A percentile compares a stretch with the other conserved stretches of the same genome.
Evolutionary conservation across 2,797 vertebrate species (phyloP).

Genomic region (Triplophysa bombifrons): DNA sequence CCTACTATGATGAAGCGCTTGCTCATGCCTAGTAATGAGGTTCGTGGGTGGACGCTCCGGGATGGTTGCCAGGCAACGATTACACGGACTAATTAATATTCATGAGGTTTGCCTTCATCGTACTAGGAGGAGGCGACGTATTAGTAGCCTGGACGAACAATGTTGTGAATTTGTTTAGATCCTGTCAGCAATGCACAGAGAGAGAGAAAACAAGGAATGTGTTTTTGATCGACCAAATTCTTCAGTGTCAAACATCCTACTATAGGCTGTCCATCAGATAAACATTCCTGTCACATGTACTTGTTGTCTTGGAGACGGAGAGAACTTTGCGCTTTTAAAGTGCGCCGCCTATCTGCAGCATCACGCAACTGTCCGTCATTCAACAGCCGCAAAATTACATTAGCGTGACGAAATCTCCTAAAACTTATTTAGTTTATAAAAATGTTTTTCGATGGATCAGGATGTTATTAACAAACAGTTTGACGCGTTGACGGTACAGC

Average conservation of each 20-base stretch:
- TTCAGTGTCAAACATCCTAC: neutral
- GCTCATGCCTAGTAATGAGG: constrained; percentile 9
- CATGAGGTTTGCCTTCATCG: neutral
- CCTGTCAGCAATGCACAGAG: neutral
- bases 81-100: constrained; percentile 6
- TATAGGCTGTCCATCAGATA: neutral
- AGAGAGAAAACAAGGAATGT: neutral
- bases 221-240: neutral
- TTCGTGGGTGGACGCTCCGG: neutral
- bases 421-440: neutral
- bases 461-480: too few species aligned
- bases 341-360: constrained; percentile 44
- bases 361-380: too few species aligned
- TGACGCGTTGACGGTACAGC: neutral
- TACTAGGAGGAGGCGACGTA: neutral
- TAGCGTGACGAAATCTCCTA: neutral
- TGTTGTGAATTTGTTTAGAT: neutral
- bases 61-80: neutral
- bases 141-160: neutral
- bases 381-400: neutral
- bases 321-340: constrained; percentile 32
- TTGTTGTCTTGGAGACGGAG: constrained; percentile 69
- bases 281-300: constrained; percentile 64
- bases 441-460: too few species aligned
- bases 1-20: neutral